Base-by-base conservation (phyloP, 2,888 invertebrate species). In the Caenorhabditis doughertyi region DNA sequence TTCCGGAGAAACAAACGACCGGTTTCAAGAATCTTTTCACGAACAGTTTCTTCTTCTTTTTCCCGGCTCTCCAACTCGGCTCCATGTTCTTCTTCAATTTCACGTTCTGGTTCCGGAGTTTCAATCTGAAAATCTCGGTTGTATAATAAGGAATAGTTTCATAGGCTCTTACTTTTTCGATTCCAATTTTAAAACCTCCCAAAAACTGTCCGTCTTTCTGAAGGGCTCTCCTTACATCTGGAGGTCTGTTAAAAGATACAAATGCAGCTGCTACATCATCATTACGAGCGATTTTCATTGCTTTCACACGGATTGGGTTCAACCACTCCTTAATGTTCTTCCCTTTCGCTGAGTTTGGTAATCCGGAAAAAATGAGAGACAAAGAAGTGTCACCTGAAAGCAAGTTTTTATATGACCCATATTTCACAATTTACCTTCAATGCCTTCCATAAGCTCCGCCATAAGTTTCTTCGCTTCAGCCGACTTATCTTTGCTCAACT, bases 1-100 rank as follows among this genome's bases (percentile, higher is more conserved):
- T 98, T 98, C 82, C 98, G 94, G 0, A 97, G 94, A 93, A 96
- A 98, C 89, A 98, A 95, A 87, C 95, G 94, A 1, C 98, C 98
- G 85, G 97, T 96, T 91, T 94, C 89, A 27, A 88, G 84, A 47
- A 89, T 89, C 53, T 84, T 80, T 25, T 90, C 89, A 4, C 84
- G 77, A 35, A 85, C 82, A 18, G 81, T 53, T 47, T 82, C 81
- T 27, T 81, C 82, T 23, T 82, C 77, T 42, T 82, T 82, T 9
- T 81, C 64, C 42, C 71, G 32, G 27, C 68, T 58, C 9, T 70
- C 53, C 9, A 65, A 27, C 51, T 65, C 67, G 16, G 42, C 70
- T 2, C 68, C 84, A 21, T 80, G 56, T 39, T 79, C 68, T 51
- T 76, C 74, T 2, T 21, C 39, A n/a, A 13, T 16, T 13, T 74